phyloP scores from a whole-genome alignment of 2,113 vertebrate species.

The Montifringilla adamsi region DNA sequence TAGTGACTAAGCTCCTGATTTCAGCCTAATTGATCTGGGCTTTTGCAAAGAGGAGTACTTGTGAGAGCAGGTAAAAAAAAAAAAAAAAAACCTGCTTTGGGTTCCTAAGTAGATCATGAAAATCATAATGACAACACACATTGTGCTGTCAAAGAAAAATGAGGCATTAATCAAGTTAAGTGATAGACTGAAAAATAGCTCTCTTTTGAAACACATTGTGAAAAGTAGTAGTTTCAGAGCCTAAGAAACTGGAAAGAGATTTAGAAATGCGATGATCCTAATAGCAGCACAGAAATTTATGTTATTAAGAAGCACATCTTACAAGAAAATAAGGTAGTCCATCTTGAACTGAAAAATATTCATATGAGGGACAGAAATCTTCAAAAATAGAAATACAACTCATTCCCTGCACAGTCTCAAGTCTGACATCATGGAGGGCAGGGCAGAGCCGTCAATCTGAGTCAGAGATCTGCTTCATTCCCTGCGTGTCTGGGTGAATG shows the following conservation, averaged over 20 bases:
- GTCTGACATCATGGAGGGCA: not conserved
- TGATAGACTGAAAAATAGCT: not conserved
- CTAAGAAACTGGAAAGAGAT: not conserved
- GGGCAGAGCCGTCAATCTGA: not conserved
- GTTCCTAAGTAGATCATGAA: conserved; percentile 19
- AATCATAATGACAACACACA: conserved; percentile 18
- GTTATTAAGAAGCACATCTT: not conserved
- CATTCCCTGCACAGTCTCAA: not conserved
- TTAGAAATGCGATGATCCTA: not conserved
- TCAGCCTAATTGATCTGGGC: not conserved
- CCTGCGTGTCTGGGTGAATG: not conserved
- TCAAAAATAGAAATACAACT: not conserved
- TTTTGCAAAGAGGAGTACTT: not conserved
- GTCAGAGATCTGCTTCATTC: not conserved
- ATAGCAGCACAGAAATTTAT: not conserved
- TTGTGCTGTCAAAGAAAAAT: conserved; percentile 46
- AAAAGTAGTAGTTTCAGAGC: not conserved
- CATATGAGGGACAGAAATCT: not conserved
- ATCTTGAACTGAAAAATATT: not conserved
- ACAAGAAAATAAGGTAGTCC: not conserved
- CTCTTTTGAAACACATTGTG: not conserved
- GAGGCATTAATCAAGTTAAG: conserved; percentile 14
- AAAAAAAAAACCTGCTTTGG: not conserved
- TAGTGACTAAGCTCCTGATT: not conserved
- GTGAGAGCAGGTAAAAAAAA: not conserved